A percentile compares a stretch with the other conserved stretches of the same genome.
phyloP scores from a whole-genome alignment of 2,888 invertebrate species.

The Coelinius sp. region DNA sequence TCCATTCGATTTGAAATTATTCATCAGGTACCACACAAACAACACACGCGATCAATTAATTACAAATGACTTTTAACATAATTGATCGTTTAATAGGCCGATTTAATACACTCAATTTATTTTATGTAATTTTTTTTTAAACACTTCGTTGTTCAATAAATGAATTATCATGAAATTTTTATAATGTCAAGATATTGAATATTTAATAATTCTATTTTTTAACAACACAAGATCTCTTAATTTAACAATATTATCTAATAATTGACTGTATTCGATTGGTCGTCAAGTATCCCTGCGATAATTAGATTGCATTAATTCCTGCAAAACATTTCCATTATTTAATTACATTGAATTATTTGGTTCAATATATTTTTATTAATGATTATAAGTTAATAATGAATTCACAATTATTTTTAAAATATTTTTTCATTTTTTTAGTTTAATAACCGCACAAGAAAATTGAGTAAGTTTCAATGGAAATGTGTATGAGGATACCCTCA shows the following conservation, averaged over 20 bases:
- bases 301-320: background rate
- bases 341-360: background rate
- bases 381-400: no score
- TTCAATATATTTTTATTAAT: background rate
- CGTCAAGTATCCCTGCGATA: slow-evolving; percentile 40
- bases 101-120: slow-evolving; percentile 9
- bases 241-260: slow-evolving; percentile 52
- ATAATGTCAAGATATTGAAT: slow-evolving; percentile 48
- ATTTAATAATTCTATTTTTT: slow-evolving; percentile 43
- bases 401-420: no score
- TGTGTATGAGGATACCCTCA: background rate
- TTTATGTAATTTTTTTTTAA: slow-evolving; percentile 4
- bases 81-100: slow-evolving; percentile 2
- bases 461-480: background rate
- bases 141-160: slow-evolving; percentile 29
- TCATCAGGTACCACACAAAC: slow-evolving; percentile 33
- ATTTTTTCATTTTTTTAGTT: no score
- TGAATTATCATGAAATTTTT: background rate
- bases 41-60: slow-evolving; percentile 4
- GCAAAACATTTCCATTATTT: background rate
- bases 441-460: no score
- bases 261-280: slow-evolving; percentile 64
- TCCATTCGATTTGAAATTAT: background rate
- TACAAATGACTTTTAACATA: background rate
- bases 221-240: background rate